Percentiles rank a stretch among this genome's conserved stretches.
These are phyloP conservation scores for Rhodeus uyekii DNA, from an alignment of 2,797 vertebrate species.

Conservation along the genomic window DNA sequence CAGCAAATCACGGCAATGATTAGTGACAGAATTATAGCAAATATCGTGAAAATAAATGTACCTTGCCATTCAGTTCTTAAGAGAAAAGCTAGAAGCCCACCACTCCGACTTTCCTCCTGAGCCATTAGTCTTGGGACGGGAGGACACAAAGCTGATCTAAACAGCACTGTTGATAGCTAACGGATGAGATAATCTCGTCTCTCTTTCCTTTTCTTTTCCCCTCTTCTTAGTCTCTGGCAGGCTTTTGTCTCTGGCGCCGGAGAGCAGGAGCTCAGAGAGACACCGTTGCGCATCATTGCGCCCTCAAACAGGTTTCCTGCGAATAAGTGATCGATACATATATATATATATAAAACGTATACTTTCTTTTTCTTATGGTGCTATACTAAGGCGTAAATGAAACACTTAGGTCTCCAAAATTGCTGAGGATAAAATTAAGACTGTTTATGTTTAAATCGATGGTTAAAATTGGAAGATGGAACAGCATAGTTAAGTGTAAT, in stretches of 20 bases:
- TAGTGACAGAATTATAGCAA: not conserved
- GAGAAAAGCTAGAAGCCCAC: not conserved
- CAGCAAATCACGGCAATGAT: not conserved
- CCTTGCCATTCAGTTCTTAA: constrained; percentile 4
- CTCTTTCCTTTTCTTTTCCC: constrained; percentile 71
- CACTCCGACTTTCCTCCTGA: constrained; percentile 58
- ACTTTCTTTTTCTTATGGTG: not conserved
- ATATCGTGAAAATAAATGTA: constrained; percentile 5
- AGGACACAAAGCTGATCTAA: constrained; percentile 72
- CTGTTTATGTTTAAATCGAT: not conserved
- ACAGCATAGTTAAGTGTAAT: not conserved
- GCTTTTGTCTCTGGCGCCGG: constrained; percentile 77
- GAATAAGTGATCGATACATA: constrained; percentile 24
- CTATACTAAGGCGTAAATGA: not conserved
- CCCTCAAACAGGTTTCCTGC: constrained; percentile 23
- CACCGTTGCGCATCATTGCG: constrained; percentile 46
- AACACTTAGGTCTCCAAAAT: not conserved
- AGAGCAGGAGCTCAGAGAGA: constrained; percentile 61
- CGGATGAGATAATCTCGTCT: constrained; percentile 77
- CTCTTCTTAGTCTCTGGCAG: constrained; percentile 69
- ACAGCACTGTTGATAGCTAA: constrained; percentile 75
- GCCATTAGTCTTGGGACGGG: constrained; percentile 59
- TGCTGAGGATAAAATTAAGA: not conserved
- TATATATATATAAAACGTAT: not conserved
- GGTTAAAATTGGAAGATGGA: not conserved